A percentile compares a stretch with the other conserved stretches of the same genome.
Evolutionary conservation across 2,888 invertebrate species (phyloP).

Genomic region (Trichogramma evanescens): DNA sequence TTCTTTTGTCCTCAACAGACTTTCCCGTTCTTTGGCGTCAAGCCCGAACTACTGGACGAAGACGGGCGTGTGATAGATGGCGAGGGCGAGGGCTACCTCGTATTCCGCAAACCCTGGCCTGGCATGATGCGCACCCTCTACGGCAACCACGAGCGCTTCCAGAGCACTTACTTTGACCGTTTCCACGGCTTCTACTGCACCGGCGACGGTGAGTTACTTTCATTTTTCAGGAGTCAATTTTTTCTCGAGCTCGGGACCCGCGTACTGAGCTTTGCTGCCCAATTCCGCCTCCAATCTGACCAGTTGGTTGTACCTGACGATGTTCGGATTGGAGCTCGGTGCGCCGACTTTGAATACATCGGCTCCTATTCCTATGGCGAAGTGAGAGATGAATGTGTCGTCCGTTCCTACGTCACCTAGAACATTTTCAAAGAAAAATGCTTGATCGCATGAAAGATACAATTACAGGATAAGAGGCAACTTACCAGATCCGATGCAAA

Average conservation of each 20-base stretch:
- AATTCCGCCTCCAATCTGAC: slow-evolving; percentile 41
- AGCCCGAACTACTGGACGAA: slow-evolving; percentile 80
- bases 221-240: background rate
- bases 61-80: slow-evolving; percentile 79
- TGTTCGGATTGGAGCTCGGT: slow-evolving; percentile 36
- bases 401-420: slow-evolving; percentile 37
- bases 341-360: slow-evolving; percentile 40
- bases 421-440: no score
- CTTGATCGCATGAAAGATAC: no score
- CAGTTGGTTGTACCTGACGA: slow-evolving; percentile 41
- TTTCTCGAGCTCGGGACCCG: slow-evolving; percentile 29
- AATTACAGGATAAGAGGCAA: no score
- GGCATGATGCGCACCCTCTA: slow-evolving; percentile 94
- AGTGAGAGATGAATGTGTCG: slow-evolving; percentile 39
- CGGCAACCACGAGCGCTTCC: slow-evolving; percentile 83
- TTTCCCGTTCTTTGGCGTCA: slow-evolving; percentile 95
- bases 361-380: slow-evolving; percentile 36
- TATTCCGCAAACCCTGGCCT: slow-evolving; percentile 94
- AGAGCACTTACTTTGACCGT: slow-evolving; percentile 88
- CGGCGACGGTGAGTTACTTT: slow-evolving; percentile 74
- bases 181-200: slow-evolving; percentile 97
- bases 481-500: slow-evolving; percentile 22
- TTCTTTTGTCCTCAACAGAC: slow-evolving; percentile 53
- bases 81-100: slow-evolving; percentile 89
- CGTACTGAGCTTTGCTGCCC: slow-evolving; percentile 35